phyloP scores from a whole-genome alignment of 2,113 vertebrate species.

The Psophia crepitans region DNA sequence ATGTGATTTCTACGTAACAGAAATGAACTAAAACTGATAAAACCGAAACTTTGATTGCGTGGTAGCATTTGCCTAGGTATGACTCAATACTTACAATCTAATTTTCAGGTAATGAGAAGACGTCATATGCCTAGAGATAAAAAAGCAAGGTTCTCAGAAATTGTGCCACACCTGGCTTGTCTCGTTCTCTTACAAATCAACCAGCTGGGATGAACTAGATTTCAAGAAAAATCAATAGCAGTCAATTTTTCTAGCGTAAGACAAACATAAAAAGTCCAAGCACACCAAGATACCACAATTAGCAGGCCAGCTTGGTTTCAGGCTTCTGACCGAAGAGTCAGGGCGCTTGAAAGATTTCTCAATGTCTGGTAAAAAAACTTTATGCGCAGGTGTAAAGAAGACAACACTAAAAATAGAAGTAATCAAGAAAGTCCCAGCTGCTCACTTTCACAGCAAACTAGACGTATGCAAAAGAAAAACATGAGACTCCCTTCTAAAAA shows the following conservation, averaged over 20 bases:
- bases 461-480: slow-evolving; percentile 46
- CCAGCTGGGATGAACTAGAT: neutral
- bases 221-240: neutral
- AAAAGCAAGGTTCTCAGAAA: neutral
- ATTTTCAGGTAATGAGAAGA: neutral
- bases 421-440: slow-evolving; percentile 50
- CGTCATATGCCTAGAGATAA: neutral
- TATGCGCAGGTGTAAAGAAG: slow-evolving; percentile 28
- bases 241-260: neutral
- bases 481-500: slow-evolving; percentile 52
- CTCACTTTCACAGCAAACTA: slow-evolving; percentile 43
- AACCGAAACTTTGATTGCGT: neutral
- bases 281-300: neutral
- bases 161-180: neutral
- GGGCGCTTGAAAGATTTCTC: neutral
- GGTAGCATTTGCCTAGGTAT: neutral
- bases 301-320: neutral
- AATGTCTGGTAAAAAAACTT: neutral
- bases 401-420: slow-evolving; percentile 39
- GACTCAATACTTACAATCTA: neutral
- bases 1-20: neutral
- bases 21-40: neutral
- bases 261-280: neutral
- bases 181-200: neutral
- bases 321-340: neutral